These are phyloP conservation scores for Pseudocheirus occidentalis DNA, from an alignment of 2,797 vertebrate genomes.

Conservation along the genomic window DNA sequence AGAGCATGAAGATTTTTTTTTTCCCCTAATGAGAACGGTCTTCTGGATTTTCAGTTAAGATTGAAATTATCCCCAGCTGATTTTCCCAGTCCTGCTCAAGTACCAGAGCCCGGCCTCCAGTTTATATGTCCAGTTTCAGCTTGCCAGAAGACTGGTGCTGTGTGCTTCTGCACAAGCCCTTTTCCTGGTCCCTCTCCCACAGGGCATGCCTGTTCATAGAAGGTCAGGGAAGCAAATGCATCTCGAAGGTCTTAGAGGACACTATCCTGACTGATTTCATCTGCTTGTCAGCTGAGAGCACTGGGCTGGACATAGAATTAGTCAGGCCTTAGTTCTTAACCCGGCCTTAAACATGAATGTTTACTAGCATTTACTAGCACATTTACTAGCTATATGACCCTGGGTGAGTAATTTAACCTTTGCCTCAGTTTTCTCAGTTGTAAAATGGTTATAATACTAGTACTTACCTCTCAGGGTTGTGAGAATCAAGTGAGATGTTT, in stretches of 20 bases:
- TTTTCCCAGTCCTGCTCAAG: not conserved
- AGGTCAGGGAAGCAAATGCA: not conserved
- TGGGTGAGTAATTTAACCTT: not conserved
- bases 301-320: not conserved
- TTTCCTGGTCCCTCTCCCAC: not conserved
- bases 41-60: not conserved
- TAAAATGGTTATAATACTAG: not conserved
- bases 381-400: not conserved
- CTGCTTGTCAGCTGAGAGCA: not conserved
- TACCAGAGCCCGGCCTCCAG: not conserved
- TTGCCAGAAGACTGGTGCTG: not conserved
- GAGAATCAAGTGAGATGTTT: not conserved
- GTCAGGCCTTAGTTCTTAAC: not conserved
- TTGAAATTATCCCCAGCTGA: not conserved
- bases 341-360: too few relatives aligned
- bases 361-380: too few relatives aligned
- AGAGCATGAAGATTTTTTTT: not conserved
- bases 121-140: not conserved
- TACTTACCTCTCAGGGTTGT: not conserved
- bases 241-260: not conserved
- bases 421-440: not conserved
- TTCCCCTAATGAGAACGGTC: not conserved
- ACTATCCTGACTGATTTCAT: not conserved
- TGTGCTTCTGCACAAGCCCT: accelerated
- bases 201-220: not conserved